phyloP scores from a whole-genome alignment of 2,113 vertebrate species.

The Tympanuchus pallidicinctus region DNA sequence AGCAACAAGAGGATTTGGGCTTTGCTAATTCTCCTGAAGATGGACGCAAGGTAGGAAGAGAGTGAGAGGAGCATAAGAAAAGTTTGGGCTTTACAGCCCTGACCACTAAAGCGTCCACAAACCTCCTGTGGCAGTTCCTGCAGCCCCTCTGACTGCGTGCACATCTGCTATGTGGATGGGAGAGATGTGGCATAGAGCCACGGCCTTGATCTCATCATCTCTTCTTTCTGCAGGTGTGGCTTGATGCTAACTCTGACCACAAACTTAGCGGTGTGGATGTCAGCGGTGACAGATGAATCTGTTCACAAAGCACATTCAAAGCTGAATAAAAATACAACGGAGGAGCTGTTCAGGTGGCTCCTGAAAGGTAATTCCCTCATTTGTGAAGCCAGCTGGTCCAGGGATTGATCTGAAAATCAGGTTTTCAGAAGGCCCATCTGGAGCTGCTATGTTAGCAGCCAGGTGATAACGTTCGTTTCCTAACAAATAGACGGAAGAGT shows the following conservation, averaged over 20 bases:
- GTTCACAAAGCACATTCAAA: slow-evolving; percentile 84
- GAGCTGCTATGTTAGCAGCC: background rate
- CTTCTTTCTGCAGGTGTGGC: slow-evolving; percentile 82
- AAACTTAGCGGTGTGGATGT: slow-evolving; percentile 93
- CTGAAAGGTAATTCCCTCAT: slow-evolving; percentile 29
- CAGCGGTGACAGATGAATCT: slow-evolving; percentile 90
- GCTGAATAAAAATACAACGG: slow-evolving; percentile 47
- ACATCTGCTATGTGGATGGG: background rate
- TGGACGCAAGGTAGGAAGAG: background rate
- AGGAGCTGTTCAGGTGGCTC: slow-evolving; percentile 52
- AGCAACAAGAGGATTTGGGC: background rate
- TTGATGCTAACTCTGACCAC: slow-evolving; percentile 92
- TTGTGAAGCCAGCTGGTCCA: background rate
- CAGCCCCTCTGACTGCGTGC: background rate
- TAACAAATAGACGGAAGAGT: background rate
- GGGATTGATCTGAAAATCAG: background rate
- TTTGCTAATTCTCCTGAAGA: background rate
- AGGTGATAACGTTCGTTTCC: background rate
- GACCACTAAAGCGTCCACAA: background rate
- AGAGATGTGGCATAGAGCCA: background rate
- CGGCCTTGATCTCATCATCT: background rate
- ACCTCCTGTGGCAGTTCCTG: background rate
- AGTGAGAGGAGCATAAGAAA: background rate
- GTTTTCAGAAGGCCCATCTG: background rate
- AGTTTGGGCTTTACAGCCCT: background rate